Base-by-base conservation (phyloP, 2,113 vertebrate species). In the Helogale parvula region DNA sequence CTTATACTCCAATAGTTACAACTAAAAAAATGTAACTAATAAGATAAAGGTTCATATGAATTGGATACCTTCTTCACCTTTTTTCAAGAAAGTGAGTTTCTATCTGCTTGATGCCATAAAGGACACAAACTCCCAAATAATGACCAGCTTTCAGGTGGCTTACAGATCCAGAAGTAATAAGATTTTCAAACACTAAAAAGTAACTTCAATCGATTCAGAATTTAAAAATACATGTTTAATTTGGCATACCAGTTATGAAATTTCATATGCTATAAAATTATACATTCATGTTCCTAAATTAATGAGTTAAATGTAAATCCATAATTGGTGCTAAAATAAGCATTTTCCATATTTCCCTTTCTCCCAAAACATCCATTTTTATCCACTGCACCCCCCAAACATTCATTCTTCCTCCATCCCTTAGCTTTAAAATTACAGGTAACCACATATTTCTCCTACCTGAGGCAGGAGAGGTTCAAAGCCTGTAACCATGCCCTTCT, bases 231-330 rank as follows among this genome's bases (percentile, higher is more conserved):
- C 5, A 66, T 77, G 68, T 38, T 79, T 69, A 94, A 90, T 77
- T 77, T 93, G 27, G 29, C 17, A 29, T 35, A n/a, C 17, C 66
- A 83, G 29, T 77, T 92, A 60, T 95, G 76, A 96, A 96, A 89
- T 68, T 82, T 96, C 82, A 57, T 19, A 41, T 41, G 41, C 41
- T 41, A 41, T 41, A 41, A 41, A 41, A 41, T 41, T 41, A 41
- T 41, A 41, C 63, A 25, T 86, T 84, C 71, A 94, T 90, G 13
- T 81, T 79, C 35, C 45, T 71, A 93, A 95, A 83, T 80, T 88
- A 90, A 68, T 66, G 27, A 88, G 71, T 94, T 80, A 88, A 84
- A 65, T 92, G 47, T 33, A 66, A 23, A 54, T 92, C 38, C 93
- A 8, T 60, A 92, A 95, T 90, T 25, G 19, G 31, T 95, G 2